Evolutionary conservation across 2,888 invertebrate species (phyloP).

Genomic region (Idaea dimidiata): DNA sequence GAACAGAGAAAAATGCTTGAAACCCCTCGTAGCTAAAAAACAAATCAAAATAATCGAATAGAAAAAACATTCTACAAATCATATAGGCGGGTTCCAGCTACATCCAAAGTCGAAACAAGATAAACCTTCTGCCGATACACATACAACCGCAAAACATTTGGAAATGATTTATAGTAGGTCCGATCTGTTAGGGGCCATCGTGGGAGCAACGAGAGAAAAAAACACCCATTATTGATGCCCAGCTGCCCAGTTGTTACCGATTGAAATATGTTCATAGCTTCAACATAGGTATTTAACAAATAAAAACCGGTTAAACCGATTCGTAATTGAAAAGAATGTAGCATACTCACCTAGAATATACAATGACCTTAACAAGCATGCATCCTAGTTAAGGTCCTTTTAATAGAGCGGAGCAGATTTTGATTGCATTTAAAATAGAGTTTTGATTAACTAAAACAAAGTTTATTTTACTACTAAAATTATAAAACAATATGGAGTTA

Average conservation of each 20-base stretch:
- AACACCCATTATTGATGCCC: conserved; percentile 43
- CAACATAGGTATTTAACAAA: neutral
- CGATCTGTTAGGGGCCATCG: conserved; percentile 66
- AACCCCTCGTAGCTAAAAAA: neutral
- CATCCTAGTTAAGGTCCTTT: too few relatives aligned
- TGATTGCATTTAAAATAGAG: too few relatives aligned
- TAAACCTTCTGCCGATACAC: conserved; percentile 61
- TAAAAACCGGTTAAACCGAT: too few relatives aligned
- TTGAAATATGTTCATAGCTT: neutral
- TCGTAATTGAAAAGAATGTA: too few relatives aligned
- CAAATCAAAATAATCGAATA: neutral
- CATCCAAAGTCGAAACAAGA: conserved; percentile 64
- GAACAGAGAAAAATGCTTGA: too few relatives aligned
- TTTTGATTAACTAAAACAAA: too few relatives aligned
- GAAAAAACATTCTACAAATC: conserved; percentile 5
- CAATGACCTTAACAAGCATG: too few relatives aligned
- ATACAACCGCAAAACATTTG: conserved; percentile 71
- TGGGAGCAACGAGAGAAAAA: conserved; percentile 63
- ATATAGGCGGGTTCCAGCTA: conserved; percentile 26
- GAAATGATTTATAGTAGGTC: conserved; percentile 71
- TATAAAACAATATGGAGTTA: too few relatives aligned
- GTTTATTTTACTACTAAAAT: too few relatives aligned
- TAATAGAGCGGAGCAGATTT: too few relatives aligned
- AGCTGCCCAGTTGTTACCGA: neutral
- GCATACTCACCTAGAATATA: too few relatives aligned